Evolutionary conservation across 30 jellyfish, hydroid and myxozoan species (phyloP).

Genomic region (Pelagia noctiluca): DNA sequence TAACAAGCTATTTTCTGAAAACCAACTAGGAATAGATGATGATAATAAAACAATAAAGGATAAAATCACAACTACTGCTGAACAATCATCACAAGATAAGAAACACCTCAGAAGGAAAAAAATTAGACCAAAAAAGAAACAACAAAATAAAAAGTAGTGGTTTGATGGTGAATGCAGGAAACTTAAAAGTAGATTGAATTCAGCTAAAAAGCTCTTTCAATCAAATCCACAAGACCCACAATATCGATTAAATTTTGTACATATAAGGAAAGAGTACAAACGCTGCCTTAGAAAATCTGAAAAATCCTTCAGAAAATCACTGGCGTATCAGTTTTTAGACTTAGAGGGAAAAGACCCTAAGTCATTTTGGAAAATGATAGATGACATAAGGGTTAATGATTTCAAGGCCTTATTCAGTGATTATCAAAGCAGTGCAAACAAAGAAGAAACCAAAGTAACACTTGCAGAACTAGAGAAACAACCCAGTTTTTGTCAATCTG

Average conservation of each 20-base stretch:
- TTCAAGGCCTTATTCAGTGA: slow-evolving; percentile 8
- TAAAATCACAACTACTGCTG: not conserved
- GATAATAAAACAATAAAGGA: too few species aligned
- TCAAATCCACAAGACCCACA: slow-evolving; percentile 1
- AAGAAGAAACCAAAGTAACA: not conserved
- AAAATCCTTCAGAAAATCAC: slow-evolving; percentile 12
- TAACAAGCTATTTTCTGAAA: not conserved
- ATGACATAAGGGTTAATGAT: slow-evolving; percentile 11
- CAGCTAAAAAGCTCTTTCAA: not conserved
- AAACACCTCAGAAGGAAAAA: not conserved
- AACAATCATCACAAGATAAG: not conserved
- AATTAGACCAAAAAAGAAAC: not conserved
- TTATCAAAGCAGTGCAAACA: not conserved
- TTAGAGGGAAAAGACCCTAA: slow-evolving; percentile 34
- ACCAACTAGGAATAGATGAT: not conserved
- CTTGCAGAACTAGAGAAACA: slow-evolving; percentile 1
- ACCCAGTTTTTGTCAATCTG: slow-evolving; percentile 5
- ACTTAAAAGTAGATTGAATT: not conserved
- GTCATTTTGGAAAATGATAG: slow-evolving; percentile 18
- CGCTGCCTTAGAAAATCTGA: not conserved
- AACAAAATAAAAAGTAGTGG: not conserved
- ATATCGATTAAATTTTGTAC: not conserved
- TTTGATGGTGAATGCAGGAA: not conserved
- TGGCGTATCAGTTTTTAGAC: slow-evolving; percentile 13
- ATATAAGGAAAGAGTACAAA: not conserved